A percentile compares a stretch with the other conserved stretches of the same genome.
Evolutionary conservation across 2,797 vertebrate species (phyloP).

Genomic region (Rhincodon typus): DNA sequence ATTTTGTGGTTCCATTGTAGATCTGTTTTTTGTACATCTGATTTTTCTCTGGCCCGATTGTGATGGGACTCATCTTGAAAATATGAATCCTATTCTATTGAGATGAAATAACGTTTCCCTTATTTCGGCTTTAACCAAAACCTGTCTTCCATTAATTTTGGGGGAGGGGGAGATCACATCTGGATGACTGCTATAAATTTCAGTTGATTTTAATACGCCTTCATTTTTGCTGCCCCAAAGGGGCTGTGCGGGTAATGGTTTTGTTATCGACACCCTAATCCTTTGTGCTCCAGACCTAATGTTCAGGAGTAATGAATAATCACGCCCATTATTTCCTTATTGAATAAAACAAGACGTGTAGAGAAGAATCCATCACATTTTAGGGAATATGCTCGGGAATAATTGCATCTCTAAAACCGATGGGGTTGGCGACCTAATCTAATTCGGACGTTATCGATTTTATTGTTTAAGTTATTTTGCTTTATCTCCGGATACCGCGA

Average conservation of each 20-base stretch:
- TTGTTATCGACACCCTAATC: neutral
- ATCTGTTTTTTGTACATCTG: neutral
- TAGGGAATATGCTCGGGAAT: neutral
- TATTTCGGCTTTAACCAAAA: neutral
- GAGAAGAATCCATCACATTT: neutral
- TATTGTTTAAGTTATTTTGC: neutral
- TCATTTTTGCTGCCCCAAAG: no score
- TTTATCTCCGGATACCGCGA: neutral
- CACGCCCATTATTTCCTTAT: neutral
- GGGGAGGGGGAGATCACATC: neutral
- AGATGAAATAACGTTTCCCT: neutral
- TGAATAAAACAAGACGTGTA: neutral
- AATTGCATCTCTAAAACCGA: no score
- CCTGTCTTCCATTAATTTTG: neutral
- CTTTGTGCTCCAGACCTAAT: neutral
- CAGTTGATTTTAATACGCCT: neutral
- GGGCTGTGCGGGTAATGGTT: neutral
- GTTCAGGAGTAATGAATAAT: neutral
- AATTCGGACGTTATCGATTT: neutral
- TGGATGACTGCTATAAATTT: neutral
- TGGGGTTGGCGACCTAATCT: neutral
- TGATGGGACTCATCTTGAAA: neutral
- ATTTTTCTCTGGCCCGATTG: neutral
- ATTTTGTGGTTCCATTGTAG: neutral
- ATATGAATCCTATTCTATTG: neutral